Evolutionary conservation across 2,888 invertebrate genomes (phyloP).

Genomic region (Lycaena phlaeas): DNA sequence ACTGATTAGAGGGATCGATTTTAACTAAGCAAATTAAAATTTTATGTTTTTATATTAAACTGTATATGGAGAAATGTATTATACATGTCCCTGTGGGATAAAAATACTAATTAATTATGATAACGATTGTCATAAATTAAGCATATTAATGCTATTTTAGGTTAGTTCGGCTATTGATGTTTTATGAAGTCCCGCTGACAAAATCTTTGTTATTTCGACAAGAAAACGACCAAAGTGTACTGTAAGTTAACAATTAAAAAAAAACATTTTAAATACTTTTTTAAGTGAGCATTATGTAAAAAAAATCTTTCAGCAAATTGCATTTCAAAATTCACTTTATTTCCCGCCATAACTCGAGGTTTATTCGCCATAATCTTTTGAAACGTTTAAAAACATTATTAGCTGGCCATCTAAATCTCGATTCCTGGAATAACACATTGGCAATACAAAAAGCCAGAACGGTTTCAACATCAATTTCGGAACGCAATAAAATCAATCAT

Average conservation of each 20-base stretch:
- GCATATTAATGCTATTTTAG: no score
- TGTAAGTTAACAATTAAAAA: no score
- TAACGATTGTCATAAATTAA: neutral
- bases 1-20: conserved; percentile 21
- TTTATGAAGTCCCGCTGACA: neutral
- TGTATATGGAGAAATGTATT: conserved; percentile 1
- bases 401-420: conserved; percentile 8
- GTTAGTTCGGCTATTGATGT: no score
- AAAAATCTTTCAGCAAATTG: no score
- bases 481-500: conserved; percentile 68
- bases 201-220: no score
- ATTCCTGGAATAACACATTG: conserved; percentile 21
- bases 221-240: no score
- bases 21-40: conserved; percentile 20
- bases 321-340: no score
- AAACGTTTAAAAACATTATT: conserved; percentile 9
- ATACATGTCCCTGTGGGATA: neutral
- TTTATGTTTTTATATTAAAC: conserved; percentile 17
- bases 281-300: no score
- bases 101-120: conserved; percentile 2
- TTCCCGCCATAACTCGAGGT: no score
- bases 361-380: conserved; percentile 10
- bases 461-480: conserved; percentile 52
- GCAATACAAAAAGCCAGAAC: conserved; percentile 33
- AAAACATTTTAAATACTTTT: no score